Percentiles rank a stretch among this genome's conserved stretches.
phyloP scores from a whole-genome alignment of 2,113 vertebrate genomes.

The Willisornis vidua region DNA sequence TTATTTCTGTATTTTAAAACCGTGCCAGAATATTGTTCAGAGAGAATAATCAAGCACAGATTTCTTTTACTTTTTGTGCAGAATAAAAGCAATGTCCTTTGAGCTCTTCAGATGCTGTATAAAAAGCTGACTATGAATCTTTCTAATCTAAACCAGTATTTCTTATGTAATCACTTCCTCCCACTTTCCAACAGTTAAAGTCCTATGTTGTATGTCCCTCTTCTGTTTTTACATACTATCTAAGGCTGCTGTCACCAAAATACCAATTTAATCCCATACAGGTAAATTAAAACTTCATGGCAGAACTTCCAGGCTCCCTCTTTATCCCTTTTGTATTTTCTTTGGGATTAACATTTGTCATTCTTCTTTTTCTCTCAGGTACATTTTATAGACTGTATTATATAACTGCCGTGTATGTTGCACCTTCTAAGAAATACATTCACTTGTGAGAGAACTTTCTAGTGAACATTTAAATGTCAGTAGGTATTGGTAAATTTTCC shows the following conservation, averaged over 20 bases:
- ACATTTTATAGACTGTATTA: background rate
- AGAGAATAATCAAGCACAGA: background rate
- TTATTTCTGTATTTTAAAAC: background rate
- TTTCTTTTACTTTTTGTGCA: background rate
- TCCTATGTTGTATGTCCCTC: background rate
- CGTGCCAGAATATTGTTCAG: background rate
- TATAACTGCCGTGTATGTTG: background rate
- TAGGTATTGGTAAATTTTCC: background rate
- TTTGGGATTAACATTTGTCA: background rate
- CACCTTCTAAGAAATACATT: background rate
- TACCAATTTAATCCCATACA: background rate
- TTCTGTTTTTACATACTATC: background rate
- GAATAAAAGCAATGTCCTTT: background rate
- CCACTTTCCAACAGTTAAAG: background rate
- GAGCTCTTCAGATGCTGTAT: background rate
- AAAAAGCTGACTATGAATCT: background rate
- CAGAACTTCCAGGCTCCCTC: background rate
- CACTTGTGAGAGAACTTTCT: background rate
- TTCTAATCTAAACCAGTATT: background rate
- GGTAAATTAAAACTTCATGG: background rate
- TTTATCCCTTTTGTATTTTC: background rate
- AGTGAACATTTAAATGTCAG: background rate
- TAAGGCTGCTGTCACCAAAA: background rate
- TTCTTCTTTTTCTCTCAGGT: background rate
- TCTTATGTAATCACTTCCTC: background rate